Evolutionary conservation across 2,113 vertebrate genomes (phyloP), one percentile per base, ranked within the genome.

Genomic region (Redunca redunca): DNA sequence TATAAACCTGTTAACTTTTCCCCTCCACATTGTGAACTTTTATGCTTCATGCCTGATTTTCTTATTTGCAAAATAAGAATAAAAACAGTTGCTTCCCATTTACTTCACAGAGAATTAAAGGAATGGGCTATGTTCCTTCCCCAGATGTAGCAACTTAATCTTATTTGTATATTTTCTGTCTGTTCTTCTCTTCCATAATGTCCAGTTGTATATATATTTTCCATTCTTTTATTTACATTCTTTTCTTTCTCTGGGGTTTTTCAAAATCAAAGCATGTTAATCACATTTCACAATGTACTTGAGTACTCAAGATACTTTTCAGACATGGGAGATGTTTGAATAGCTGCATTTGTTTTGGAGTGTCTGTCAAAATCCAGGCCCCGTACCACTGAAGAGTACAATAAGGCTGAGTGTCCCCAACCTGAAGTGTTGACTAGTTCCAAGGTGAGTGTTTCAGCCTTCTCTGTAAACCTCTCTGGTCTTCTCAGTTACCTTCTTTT

Each of bases 181-280:
- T 67, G 84, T 92, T 94, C 23, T 92, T 96, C 85, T 97, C 96
- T 93, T 97, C 36, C 25, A 74, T 96, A 94, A 96, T 96, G 85
- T 96, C 67, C 82, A 92, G 36, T 67, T 83, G 19, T 94, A 64
- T 96, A 58, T 96, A 40, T 87, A 55, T 85, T 82, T 80, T 86
- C 30, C 57, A 94, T 96, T 96, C 67, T 91, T 94, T 87, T 97
- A 92, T 97, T 98, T 98, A 86, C 88, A 96, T 97, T 98, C 82
- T 95, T 97, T 96, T 96, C 82, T 92, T 96, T 98, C 83, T 91
- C 96, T 97, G 94, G 93, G 62, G 40, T 91, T 97, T 98, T 97
- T 97, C 89, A 97, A 91, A 97, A 97, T 97, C 95, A 97, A 97
- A 97, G 94, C 13, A 53, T 94, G 91, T 96, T 97, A 96, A 93